A percentile compares a stretch with the other conserved stretches of the same genome.
These are phyloP conservation scores for Latrodectus elegans DNA, from an alignment of 2,888 invertebrate genomes.

Conservation along the genomic window DNA sequence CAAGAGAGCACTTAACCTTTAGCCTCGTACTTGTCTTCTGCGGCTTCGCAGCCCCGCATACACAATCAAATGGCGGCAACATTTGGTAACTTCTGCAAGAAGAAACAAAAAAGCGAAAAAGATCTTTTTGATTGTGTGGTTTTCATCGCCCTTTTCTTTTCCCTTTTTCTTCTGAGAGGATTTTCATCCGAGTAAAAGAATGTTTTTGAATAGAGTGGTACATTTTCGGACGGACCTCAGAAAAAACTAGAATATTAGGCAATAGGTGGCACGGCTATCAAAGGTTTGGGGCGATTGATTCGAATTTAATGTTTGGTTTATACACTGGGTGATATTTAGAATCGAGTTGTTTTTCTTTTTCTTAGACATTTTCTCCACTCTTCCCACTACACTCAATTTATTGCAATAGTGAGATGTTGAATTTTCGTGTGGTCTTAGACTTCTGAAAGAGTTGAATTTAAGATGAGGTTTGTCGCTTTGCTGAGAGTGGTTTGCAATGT, in stretches of 20 bases:
- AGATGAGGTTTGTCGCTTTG: no score
- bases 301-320: no score
- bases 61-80: slow-evolving; percentile 53
- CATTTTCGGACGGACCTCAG: background rate
- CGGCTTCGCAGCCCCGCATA: slow-evolving; percentile 47
- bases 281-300: no score
- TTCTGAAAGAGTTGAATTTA: no score
- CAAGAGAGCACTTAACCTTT: slow-evolving; percentile 63
- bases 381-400: no score
- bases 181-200: slow-evolving; percentile 46
- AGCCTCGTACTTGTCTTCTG: slow-evolving; percentile 52
- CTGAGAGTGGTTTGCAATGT: no score
- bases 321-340: no score
- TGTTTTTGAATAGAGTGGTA: slow-evolving; percentile 23
- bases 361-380: no score
- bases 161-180: background rate
- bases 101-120: background rate
- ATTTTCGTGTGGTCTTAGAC: no score
- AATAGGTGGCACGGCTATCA: slow-evolving; percentile 1
- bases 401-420: no score
- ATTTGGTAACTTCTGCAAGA: slow-evolving; percentile 44
- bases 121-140: slow-evolving; percentile 28
- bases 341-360: no score
- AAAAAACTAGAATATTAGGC: background rate
- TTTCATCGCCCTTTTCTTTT: background rate